Conservation (phyloP, 1,140 invertebrate genomes). For the Notospermus geniculatus region DNA sequence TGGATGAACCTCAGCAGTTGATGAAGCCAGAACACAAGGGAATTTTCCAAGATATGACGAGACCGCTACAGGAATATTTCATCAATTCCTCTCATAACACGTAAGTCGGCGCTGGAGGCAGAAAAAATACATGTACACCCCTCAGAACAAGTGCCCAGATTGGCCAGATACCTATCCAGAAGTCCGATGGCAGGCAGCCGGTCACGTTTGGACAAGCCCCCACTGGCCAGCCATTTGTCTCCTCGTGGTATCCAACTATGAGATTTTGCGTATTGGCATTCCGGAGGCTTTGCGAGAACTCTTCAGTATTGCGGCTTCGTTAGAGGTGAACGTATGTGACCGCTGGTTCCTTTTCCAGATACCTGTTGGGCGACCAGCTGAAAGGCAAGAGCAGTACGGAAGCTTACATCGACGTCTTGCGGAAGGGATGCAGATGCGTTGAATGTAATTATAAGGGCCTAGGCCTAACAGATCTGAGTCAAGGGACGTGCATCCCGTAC, state of each 20-base stretch:
- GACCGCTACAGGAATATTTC: slow-evolving; percentile 65
- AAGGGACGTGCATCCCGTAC: too few species aligned
- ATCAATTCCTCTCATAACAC: slow-evolving; percentile 69
- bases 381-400: slow-evolving; percentile 93
- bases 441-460: slow-evolving; percentile 68
- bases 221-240: too few species aligned
- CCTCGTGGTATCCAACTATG: too few species aligned
- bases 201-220: too few species aligned
- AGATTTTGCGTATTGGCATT: not conserved
- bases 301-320: not conserved
- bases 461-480: too few species aligned
- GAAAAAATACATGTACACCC: too few species aligned
- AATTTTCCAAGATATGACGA: slow-evolving; percentile 65
- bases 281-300: too few species aligned
- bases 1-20: slow-evolving; percentile 60
- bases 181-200: too few species aligned
- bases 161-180: too few species aligned
- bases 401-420: slow-evolving; percentile 88
- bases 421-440: slow-evolving; percentile 93
- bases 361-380: slow-evolving; percentile 95
- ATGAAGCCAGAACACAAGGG: slow-evolving; percentile 58
- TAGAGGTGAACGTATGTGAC: not conserved
- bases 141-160: too few species aligned
- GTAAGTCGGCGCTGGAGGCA: too few species aligned
- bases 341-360: slow-evolving; percentile 60